Base-by-base conservation (phyloP, 2,888 invertebrate species). In the Drosophila testacea region DNA sequence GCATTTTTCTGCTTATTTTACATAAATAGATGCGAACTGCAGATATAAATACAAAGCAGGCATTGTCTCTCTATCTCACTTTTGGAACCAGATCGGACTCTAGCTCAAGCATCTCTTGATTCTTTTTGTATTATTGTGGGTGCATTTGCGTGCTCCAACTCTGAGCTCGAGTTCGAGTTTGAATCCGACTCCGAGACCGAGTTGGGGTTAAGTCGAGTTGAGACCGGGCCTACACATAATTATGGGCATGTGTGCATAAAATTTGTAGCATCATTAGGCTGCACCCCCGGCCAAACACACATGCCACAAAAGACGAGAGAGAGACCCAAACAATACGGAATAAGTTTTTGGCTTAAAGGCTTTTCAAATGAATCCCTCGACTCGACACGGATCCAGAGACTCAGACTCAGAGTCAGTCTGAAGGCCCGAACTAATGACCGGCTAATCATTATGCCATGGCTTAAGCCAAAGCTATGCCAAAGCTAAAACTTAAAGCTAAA, bases 181-280 rank as follows among this genome's bases (percentile, higher is more conserved):
- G 13, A 28, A 47, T 42, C 41, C 0, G 32, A 4, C 46, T 28
- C 11, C 0, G 32, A 4, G 46, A 13, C 11, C 10, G 46, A 13
- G 46, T 47, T 46, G 10, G 16, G 42, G 42, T 44, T 22, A 34
- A 11, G 42, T 22, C 42, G 50, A 13, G 52, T 41, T 42, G 64
- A 41, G 46, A 32, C 22, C 22, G 1, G 22, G 68, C 56, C 51
- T 69, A 48, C 65, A 70, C 61, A 74, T 78, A 77, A 77, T 78
- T 77, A 77, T 66, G 77, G 79, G 62, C 68, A 68, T 73, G 61
- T 77, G 83, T 88, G 83, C 83, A 88, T 83, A 83, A 85, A 87
- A 83, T 83, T 88, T 83, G 83, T 88, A 57, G 88, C 85, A 83
- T 83, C 83, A 83, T 83, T 83, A 83, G 83, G 77, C 74, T 83